Evolutionary conservation across 2,888 invertebrate species (phyloP), one percentile per base, ranked within the genome.

Genomic region (Frankliniella intonsa): DNA sequence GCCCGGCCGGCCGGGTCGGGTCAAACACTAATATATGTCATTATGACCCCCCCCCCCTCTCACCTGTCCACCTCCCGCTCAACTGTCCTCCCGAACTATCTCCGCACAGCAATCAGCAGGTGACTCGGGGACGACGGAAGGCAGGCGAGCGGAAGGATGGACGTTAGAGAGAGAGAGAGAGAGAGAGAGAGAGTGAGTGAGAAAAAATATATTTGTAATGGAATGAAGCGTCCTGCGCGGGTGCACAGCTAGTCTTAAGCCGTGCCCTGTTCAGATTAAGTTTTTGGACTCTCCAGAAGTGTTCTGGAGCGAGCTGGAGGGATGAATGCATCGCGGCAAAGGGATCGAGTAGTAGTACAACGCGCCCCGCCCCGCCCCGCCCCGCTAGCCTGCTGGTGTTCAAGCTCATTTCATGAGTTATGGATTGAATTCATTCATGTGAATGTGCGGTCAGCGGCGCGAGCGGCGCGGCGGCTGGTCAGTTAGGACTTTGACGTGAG

Each of bases 371-470:
- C 17, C 55, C 14, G 55, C 69, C 5, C 5, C 38, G 38, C 38
- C 38, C 38, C 38, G 38, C 38, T 5, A 3, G 38, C 38, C 38
- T 38, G 38, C 38, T 38, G 38, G 38, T 38, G 9, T 19, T 69
- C 69, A 69, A 22, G 9, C 11, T 76, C 69, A 76, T 55, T 76
- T 76, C 22, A 76, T 76, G 9, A 25, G 69, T 76, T 25, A 76
- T 76, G 69, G 22, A 76, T 76, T 76, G 69, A 76, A 76, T 76
- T 76, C 69, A 76, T 76, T 76, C 25, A 10, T 22, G 69, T 76
- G 69, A 76, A 76, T 76, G 69, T 22, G 22, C n/a, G 62, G 38
- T 38, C 38, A 38, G 38, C 38, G 38, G 38, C 38, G 55, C 55
- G 55, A 19, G 17, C 55, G 55, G 55, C 19, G 69, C 12, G 22